phyloP scores from a whole-genome alignment of 2,113 vertebrate genomes.

The Pangasianodon hypophthalmus region DNA sequence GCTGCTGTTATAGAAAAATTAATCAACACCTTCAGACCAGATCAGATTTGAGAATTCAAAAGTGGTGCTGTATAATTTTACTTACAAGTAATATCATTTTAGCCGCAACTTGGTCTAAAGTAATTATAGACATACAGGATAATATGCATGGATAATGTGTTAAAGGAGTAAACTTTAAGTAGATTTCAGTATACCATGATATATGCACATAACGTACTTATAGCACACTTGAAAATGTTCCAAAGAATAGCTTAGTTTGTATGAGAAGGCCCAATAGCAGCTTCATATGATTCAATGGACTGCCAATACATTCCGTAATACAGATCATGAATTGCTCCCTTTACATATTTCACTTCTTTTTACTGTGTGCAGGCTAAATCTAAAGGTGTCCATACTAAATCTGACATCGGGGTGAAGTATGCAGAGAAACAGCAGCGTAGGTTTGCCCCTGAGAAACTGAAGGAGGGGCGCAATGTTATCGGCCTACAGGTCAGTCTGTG shows the following conservation, averaged over 20 bases:
- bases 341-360: not conserved
- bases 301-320: not conserved
- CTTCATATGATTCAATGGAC: not conserved
- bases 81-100: not conserved
- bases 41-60: not conserved
- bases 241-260: not conserved
- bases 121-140: not conserved
- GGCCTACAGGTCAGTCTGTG: slow-evolving; percentile 83
- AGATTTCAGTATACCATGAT: not conserved
- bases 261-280: not conserved
- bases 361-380: slow-evolving; percentile 81
- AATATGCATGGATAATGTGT: not conserved
- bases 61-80: not conserved
- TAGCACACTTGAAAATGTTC: not conserved
- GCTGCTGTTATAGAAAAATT: not conserved
- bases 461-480: slow-evolving; percentile 88
- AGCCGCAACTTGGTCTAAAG: not conserved
- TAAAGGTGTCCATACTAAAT: slow-evolving; percentile 84
- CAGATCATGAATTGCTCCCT: not conserved
- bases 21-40: not conserved
- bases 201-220: not conserved
- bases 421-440: slow-evolving; percentile 86
- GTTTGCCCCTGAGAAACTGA: slow-evolving; percentile 84
- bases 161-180: not conserved
- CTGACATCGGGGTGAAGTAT: slow-evolving; percentile 86